Evolutionary conservation across 1,140 invertebrate genomes (phyloP), one percentile per base, ranked within the genome.

Genomic region (Sweltsa coloradensis): DNA sequence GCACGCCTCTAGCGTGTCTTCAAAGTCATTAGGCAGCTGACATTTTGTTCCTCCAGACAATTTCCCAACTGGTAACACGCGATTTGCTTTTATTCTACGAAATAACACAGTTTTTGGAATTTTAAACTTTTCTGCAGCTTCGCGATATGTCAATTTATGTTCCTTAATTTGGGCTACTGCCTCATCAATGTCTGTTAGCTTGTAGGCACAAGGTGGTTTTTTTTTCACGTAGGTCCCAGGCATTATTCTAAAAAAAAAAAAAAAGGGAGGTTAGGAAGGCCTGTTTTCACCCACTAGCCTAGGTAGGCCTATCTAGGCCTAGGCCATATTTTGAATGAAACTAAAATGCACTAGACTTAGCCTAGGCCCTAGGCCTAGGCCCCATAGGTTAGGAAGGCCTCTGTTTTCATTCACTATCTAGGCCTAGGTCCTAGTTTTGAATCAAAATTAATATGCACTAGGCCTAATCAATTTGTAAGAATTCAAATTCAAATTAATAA

Each of bases 181-280:
- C 18, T 34, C 9, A 6, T 36, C 16, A 22, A 45, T 22, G 23
- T 45, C 31, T n/a, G n/a, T n/a, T n/a, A 39, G 31, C 43, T 9
- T 16, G 16, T 39, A 16, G 11, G 43, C 37, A 34, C 18, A 18
- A n/a, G 31, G 43, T 11, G 18, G 43, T 45, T 45, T 34, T 45
- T 45, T 45, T 36, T 45, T 45, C 18, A 45, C 16, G 37, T 45
- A 45, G 18, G n/a, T 45, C 37, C 43, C 37, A 16, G 43, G 24
- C 43, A 45, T 45, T 19, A 22, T 42, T 42, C 18, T 37, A 31
- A n/a, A n/a, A n/a, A n/a, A n/a, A n/a, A n/a, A n/a, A n/a, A n/a
- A n/a, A n/a, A n/a, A n/a, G n/a, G n/a, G n/a, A n/a, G n/a, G n/a
- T n/a, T n/a, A n/a, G n/a, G n/a, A n/a, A n/a, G n/a, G n/a, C n/a